phyloP scores from a whole-genome alignment of 2,113 vertebrate species.

The Hippoglossus stenolepis region DNA sequence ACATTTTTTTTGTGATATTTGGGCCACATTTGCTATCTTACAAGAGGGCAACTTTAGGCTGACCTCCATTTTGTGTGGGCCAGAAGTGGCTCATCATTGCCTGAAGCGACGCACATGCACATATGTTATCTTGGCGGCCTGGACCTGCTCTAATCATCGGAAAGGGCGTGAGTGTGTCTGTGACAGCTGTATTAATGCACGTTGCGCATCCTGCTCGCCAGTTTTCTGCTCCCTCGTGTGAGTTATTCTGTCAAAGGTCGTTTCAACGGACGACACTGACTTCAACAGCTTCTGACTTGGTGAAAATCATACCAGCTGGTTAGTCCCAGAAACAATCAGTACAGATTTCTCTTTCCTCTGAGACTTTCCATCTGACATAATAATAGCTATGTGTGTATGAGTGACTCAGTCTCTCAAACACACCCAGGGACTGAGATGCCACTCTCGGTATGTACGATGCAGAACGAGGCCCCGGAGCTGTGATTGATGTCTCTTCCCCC shows the following conservation, averaged over 20 bases:
- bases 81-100: no score
- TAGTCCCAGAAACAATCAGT: no score
- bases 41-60: no score
- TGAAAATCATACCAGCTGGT: no score
- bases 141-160: slow-evolving; percentile 80
- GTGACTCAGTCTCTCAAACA: slow-evolving; percentile 60
- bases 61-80: no score
- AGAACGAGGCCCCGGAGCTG: slow-evolving; percentile 48
- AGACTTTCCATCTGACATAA: slow-evolving; percentile 51
- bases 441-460: slow-evolving; percentile 63
- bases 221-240: slow-evolving; percentile 51
- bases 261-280: slow-evolving; percentile 51
- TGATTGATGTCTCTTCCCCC: slow-evolving; percentile 87
- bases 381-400: slow-evolving; percentile 56
- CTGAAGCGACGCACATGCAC: no score
- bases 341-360: neutral
- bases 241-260: slow-evolving; percentile 61
- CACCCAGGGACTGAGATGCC: slow-evolving; percentile 82
- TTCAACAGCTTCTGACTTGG: slow-evolving; percentile 8
- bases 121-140: slow-evolving; percentile 2
- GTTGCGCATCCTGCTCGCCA: slow-evolving; percentile 62
- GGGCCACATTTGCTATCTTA: no score
- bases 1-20: no score
- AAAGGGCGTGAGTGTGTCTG: slow-evolving; percentile 81
- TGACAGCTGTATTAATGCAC: slow-evolving; percentile 77